Percentiles rank a stretch among this genome's conserved stretches.
These are phyloP conservation scores for Maniola jurtina DNA, from an alignment of 1,140 invertebrate genomes.

Conservation along the genomic window DNA sequence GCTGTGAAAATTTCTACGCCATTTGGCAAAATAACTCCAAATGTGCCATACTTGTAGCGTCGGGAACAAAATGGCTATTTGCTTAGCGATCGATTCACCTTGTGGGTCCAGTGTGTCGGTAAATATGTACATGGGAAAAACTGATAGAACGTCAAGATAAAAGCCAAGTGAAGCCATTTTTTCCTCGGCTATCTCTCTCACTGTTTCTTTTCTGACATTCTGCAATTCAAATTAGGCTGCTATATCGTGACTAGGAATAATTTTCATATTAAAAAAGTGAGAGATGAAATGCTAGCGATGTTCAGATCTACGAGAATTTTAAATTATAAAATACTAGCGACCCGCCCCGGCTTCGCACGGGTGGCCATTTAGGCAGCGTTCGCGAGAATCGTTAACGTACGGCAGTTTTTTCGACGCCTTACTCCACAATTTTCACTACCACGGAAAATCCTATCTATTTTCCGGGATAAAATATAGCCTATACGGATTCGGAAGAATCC, in stretches of 20 bases:
- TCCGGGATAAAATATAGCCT: no score
- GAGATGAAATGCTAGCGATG: constrained; percentile 1
- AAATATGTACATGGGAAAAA: constrained; percentile 64
- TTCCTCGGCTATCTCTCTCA: constrained; percentile 61
- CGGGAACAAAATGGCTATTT: constrained; percentile 49
- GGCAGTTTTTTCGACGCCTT: no score
- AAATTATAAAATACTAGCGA: constrained; percentile 2
- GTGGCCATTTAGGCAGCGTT: no score
- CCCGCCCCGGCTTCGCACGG: no score
- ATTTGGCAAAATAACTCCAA: constrained; percentile 59
- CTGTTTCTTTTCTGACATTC: constrained; percentile 57
- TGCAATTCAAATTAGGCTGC: constrained; percentile 33
- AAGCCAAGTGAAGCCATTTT: constrained; percentile 67
- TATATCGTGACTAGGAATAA: constrained; percentile 18
- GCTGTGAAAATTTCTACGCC: constrained; percentile 54
- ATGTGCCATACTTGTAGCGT: constrained; percentile 68
- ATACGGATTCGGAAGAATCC: no score
- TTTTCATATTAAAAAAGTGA: constrained; percentile 23
- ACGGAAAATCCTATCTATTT: no score
- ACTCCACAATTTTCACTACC: no score
- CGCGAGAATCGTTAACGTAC: no score
- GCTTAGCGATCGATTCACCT: constrained; percentile 42
- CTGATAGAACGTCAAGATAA: constrained; percentile 63
- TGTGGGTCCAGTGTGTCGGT: constrained; percentile 56
- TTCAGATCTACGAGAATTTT: neutral